Percentiles rank a stretch among this genome's conserved stretches.
phyloP scores from a whole-genome alignment of 2,113 vertebrate species.

The Ailuropoda melanoleuca region DNA sequence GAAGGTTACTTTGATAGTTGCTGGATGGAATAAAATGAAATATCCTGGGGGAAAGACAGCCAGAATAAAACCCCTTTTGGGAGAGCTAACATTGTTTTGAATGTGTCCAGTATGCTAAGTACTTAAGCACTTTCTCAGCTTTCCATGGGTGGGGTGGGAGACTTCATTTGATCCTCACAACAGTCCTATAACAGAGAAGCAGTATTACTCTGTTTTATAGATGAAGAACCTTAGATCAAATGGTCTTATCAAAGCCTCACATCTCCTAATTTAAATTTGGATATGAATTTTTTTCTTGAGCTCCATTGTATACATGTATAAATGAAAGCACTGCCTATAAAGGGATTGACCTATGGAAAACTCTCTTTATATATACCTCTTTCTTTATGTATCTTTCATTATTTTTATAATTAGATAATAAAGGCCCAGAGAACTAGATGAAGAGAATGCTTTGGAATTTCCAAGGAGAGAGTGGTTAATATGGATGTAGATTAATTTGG shows the following conservation, averaged over 20 bases:
- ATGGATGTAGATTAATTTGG: not conserved
- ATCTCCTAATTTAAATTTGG: constrained; percentile 25
- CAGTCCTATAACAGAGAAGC: not conserved
- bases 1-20: not conserved
- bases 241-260: not conserved
- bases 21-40: not conserved
- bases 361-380: not conserved
- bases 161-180: not conserved
- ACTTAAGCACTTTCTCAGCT: not conserved
- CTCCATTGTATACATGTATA: not conserved
- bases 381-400: not conserved
- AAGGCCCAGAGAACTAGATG: not conserved
- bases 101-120: not conserved
- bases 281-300: not conserved
- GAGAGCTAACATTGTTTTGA: not conserved
- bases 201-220: not conserved
- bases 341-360: not conserved
- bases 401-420: not conserved
- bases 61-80: not conserved
- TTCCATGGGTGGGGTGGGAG: not conserved
- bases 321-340: not conserved
- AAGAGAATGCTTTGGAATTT: not conserved
- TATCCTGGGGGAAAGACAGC: not conserved
- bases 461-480: not conserved
- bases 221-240: not conserved